Conservation (phyloP, 2,888 invertebrate genomes). For the Zaprionus lineosus region DNA sequence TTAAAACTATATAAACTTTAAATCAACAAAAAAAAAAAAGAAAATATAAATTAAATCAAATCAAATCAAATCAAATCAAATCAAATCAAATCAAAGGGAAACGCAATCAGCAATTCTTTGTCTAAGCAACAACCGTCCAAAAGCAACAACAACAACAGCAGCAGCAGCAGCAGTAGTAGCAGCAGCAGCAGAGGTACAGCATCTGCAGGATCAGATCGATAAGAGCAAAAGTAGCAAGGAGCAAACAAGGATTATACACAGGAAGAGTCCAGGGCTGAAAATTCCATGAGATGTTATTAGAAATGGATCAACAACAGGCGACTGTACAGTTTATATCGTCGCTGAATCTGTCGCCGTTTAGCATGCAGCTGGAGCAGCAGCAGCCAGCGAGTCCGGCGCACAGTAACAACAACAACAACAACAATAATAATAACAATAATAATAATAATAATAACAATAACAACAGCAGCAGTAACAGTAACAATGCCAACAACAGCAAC, state of each 20-base stretch:
- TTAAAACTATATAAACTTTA: not conserved
- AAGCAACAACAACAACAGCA: slow-evolving; percentile 23
- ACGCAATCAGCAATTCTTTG: too few relatives aligned
- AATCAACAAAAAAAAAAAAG: slow-evolving; percentile 1
- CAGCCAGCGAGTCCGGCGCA: slow-evolving; percentile 84
- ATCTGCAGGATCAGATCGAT: slow-evolving; percentile 23
- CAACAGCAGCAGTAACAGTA: slow-evolving; percentile 50
- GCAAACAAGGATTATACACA: slow-evolving; percentile 10
- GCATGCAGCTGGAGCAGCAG: slow-evolving; percentile 88
- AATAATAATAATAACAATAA: too few relatives aligned
- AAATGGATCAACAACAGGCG: slow-evolving; percentile 92
- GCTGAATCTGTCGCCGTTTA: slow-evolving; percentile 94
- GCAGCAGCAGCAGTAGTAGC: slow-evolving; percentile 14
- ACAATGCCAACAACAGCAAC: slow-evolving; percentile 34
- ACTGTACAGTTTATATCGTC: slow-evolving; percentile 93
- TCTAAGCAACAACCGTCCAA: slow-evolving; percentile 45
- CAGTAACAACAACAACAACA: slow-evolving; percentile 58
- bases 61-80: too few relatives aligned
- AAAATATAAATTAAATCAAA: slow-evolving; percentile 13
- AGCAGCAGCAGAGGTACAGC: slow-evolving; percentile 5
- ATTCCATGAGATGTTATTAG: slow-evolving; percentile 86
- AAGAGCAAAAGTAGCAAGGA: not conserved
- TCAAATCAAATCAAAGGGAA: too few relatives aligned
- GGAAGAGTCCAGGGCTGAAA: slow-evolving; percentile 16
- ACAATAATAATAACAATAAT: slow-evolving; percentile 30